Evolutionary conservation across 64 coral and sea anemone genomes (phyloP).

Genomic region (Anthopleura sola): DNA sequence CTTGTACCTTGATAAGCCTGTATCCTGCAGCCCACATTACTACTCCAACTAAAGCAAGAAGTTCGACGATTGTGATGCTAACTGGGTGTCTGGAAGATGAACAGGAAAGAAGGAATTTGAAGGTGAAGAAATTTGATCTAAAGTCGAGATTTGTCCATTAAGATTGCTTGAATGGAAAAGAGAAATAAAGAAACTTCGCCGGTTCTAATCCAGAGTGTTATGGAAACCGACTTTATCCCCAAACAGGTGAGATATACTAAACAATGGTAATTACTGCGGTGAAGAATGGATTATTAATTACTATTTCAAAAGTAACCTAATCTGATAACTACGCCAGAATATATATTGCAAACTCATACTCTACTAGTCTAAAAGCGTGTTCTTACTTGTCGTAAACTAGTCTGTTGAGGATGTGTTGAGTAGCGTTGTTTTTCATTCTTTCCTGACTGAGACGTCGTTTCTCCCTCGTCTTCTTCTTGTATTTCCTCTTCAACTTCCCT

Average conservation of each 20-base stretch:
- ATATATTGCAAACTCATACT: not conserved
- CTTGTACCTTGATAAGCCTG: conserved; percentile 68
- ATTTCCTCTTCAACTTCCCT: not conserved
- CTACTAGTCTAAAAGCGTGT: not conserved
- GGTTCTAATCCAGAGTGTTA: too few species aligned
- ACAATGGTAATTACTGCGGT: too few species aligned
- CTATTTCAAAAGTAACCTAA: too few species aligned
- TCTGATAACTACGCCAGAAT: not conserved
- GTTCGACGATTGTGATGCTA: conserved; percentile 65
- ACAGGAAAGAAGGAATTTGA: not conserved
- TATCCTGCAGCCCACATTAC: conserved; percentile 79
- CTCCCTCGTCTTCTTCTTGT: not conserved
- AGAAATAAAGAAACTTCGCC: too few species aligned
- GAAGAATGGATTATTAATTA: too few species aligned
- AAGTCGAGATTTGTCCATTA: too few species aligned
- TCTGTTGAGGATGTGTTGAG: conserved; percentile 55
- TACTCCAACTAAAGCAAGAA: conserved; percentile 64
- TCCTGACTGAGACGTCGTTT: not conserved
- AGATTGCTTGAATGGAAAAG: too few species aligned
- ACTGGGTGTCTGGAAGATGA: conserved; percentile 53
- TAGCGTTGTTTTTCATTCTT: conserved; percentile 47
- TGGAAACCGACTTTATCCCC: too few species aligned
- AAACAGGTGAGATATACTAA: too few species aligned
- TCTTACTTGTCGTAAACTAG: conserved; percentile 91
- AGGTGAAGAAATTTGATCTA: not conserved